Evolutionary conservation across 2,113 vertebrate genomes (phyloP).

Genomic region (Eclectus roratus): DNA sequence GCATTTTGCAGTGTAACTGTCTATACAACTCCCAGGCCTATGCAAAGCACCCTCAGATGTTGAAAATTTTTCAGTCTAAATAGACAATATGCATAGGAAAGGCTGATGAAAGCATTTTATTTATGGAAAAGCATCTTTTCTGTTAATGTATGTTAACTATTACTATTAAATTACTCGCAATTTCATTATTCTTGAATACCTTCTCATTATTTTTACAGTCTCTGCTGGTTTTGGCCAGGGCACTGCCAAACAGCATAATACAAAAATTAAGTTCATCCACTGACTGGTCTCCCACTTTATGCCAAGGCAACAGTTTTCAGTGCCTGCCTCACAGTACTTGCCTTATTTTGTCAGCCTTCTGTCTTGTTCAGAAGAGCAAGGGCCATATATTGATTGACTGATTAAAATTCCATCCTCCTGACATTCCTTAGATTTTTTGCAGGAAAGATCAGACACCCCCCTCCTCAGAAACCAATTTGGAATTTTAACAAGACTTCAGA

Average conservation of each 20-base stretch:
- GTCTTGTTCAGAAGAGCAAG: background rate
- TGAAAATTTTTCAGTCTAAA: background rate
- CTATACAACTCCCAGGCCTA: background rate
- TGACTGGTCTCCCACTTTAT: background rate
- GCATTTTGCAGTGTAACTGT: background rate
- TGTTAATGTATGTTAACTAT: background rate
- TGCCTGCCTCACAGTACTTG: background rate
- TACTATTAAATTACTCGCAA: background rate
- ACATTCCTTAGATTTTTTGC: conserved; percentile 8
- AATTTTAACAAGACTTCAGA: conserved; percentile 19
- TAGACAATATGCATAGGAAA: background rate
- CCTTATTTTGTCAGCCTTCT: background rate
- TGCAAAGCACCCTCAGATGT: background rate
- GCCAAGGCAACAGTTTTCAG: background rate
- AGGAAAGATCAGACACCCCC: background rate
- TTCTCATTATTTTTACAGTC: background rate
- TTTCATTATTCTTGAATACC: background rate
- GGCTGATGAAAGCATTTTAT: background rate
- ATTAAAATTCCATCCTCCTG: background rate
- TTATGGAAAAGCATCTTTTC: background rate
- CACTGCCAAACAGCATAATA: background rate
- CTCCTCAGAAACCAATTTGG: background rate
- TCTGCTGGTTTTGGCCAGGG: background rate
- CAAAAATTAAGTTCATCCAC: background rate
- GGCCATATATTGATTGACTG: background rate